Conservation (phyloP, 2,888 invertebrate species). For the Drosophila acutilabella region DNA sequence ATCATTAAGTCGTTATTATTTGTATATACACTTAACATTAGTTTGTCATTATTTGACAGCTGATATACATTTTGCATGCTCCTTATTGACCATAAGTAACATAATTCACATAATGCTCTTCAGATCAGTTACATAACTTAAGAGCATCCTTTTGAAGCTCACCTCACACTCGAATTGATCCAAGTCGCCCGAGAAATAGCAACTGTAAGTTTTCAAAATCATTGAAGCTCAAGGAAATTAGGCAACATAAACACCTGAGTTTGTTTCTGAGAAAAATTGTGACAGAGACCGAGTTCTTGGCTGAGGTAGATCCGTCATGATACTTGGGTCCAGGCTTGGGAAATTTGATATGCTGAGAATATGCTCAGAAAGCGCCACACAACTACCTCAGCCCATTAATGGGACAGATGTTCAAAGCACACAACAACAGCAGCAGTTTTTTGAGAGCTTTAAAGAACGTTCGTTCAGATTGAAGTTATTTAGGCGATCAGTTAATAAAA, state of each 20-base stretch:
- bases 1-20: too few relatives aligned
- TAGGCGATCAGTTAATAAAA: slow-evolving; percentile 80
- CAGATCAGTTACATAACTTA: slow-evolving; percentile 53
- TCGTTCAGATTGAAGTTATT: slow-evolving; percentile 15
- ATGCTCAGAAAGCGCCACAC: slow-evolving; percentile 64
- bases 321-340: slow-evolving; percentile 42
- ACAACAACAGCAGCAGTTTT: slow-evolving; percentile 17
- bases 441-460: slow-evolving; percentile 3
- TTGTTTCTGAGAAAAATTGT: slow-evolving; percentile 19
- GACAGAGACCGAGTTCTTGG: slow-evolving; percentile 8
- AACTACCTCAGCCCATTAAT: slow-evolving; percentile 51
- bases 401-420: slow-evolving; percentile 44
- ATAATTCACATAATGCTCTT: slow-evolving; percentile 33
- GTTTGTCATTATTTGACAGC: neutral
- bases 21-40: neutral
- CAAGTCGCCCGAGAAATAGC: slow-evolving; percentile 44
- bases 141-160: slow-evolving; percentile 33
- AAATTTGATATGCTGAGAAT: slow-evolving; percentile 81
- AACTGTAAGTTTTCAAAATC: slow-evolving; percentile 56
- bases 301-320: slow-evolving; percentile 44
- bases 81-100: neutral
- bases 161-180: slow-evolving; percentile 47
- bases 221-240: slow-evolving; percentile 61
- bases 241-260: slow-evolving; percentile 64
- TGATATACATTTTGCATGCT: slow-evolving; percentile 7